Evolutionary conservation across 2,113 vertebrate genomes (phyloP), one percentile per base, ranked within the genome.

Genomic region (Geothlypis trichas): DNA sequence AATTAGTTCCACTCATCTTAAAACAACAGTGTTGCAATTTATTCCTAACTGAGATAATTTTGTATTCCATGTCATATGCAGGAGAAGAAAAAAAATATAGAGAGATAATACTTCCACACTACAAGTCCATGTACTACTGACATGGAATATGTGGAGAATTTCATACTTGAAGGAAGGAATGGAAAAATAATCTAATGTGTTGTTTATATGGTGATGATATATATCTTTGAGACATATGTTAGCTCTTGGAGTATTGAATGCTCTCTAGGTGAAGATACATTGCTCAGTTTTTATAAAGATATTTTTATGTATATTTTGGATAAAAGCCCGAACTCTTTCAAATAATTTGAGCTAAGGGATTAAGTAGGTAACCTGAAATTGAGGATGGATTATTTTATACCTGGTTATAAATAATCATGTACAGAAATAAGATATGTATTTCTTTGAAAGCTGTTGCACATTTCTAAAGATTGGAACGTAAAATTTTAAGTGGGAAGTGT

Each of bases 221-320:
- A 84, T 96, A 82, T 93, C 87, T 95, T 82, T 69, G 74, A 94
- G 84, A 93, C 95, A 84, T 93, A 77, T 94, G 87, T 94, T 96
- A 84, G 91, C 77, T 95, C 69, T 94, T 94, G 89, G 89, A 94
- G 41, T 84, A 95, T 67, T 91, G 91, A 91, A 72, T 87, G 74
- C 57, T 95, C 84, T 95, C 84, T 95, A 92, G 91, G 89, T 96
- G 87, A 96, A 93, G 69, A 87, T 91, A 72, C 84, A 76, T 73
- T 65, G 66, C 31, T 91, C 77, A 75, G 84, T 87, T 93, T 96
- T 95, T 91, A 91, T 92, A 91, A 89, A 95, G 91, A 89, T 95
- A 84, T 87, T 97, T 96, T 94, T 87, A 72, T 90, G 84, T 96
- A 17, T 96, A 49, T 89, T 94, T 96, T 95, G 95, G 84, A n/a